Evolutionary conservation across 2,888 invertebrate genomes (phyloP), one percentile per base, ranked within the genome.

Genomic region (Apoda limacodes): DNA sequence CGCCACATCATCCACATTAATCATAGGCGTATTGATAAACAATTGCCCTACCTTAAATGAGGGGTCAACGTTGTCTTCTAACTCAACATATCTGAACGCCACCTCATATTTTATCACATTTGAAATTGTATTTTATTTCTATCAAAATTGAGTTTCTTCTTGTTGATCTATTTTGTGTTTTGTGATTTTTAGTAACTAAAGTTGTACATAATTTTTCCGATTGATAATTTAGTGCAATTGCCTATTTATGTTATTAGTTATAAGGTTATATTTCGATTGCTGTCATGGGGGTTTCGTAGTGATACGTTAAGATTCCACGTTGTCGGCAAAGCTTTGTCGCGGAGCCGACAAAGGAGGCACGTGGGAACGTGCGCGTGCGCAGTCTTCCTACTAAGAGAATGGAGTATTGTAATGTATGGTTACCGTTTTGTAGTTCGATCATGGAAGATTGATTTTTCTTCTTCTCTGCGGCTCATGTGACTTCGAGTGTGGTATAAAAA

Each of bases 21-120:
- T 74, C 72, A 74, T 69, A 70, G 56, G 47, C 58, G 55, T 71
- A 75, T 75, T 74, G 72, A 80, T 76, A 78, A 78, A 76, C 78
- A 75, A 78, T 76, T 75, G 74, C 68, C 67, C 71, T 67, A 70
- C 61, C 75, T 78, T 74, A 74, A 74, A 78, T 72, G 64, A 74
- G 74, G 65, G 74, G 76, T 78, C 78, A 76, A 55, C 56, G 48
- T 44, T 49, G 51, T 47, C 53, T 52, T 48, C 48, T 46, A 43
- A 42, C 40, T 37, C 32, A 26, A 29, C 40, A 46, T 49, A 50
- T 48, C 43, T 42, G 49, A 49, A 42, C 40, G 46, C 52, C 50
- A 55, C 49, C 43, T 43, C 35, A 31, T 30, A 37, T 34, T 27
- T 30, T 22, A 27, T 33, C 20, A 30, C 42, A 30, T 20, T 6